These are phyloP conservation scores for Eilema griseolum DNA, from an alignment of 2,888 invertebrate species.

Conservation along the genomic window DNA sequence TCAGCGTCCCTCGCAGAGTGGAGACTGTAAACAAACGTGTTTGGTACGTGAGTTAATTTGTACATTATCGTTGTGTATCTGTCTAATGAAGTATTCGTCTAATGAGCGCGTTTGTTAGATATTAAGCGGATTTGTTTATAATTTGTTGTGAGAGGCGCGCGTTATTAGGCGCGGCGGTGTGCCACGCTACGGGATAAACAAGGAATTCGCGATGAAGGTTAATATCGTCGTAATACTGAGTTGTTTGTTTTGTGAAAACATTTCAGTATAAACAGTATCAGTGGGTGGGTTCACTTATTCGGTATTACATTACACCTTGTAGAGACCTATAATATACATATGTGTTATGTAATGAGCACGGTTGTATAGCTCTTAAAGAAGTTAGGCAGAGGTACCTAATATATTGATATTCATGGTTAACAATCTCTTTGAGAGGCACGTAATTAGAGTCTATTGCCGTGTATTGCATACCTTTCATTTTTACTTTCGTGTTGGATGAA, in stretches of 20 bases:
- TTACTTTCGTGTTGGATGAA: too few relatives aligned
- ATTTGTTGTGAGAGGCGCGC: neutral
- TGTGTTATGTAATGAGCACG: neutral
- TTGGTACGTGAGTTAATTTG: neutral
- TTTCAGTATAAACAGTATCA: neutral
- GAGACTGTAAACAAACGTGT: neutral
- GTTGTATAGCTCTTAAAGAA: neutral
- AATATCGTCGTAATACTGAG: neutral
- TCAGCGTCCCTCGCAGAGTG: too few relatives aligned
- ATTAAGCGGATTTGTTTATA: neutral
- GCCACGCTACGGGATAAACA: neutral
- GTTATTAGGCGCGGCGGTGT: neutral
- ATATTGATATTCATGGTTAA: too few relatives aligned
- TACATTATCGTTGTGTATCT: neutral
- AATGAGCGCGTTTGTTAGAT: constrained; percentile 1
- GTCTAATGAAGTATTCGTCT: neutral
- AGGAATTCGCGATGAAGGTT: neutral
- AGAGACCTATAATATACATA: too few relatives aligned
- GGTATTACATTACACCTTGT: neutral
- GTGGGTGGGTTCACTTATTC: neutral
- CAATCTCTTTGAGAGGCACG: too few relatives aligned
- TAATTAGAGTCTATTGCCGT: neutral
- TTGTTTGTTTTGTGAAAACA: neutral
- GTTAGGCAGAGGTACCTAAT: too few relatives aligned
- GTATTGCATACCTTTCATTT: neutral